Conservation (phyloP, 2,113 vertebrate genomes). For the Albula glossodonta region DNA sequence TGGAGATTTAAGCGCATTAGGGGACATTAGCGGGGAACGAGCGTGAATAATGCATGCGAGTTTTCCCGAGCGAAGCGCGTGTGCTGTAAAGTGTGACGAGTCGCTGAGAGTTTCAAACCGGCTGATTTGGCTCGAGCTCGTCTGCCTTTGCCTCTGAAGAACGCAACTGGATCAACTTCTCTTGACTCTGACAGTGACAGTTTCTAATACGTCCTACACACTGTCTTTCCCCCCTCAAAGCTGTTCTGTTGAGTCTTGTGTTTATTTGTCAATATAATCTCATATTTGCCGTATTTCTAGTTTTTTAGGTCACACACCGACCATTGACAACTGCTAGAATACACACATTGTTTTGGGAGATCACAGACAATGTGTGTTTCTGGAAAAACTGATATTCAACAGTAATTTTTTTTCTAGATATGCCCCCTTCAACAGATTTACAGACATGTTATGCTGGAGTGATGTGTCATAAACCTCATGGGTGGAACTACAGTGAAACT, state of each 20-base stretch:
- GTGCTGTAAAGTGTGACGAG: not conserved
- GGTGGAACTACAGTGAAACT: no score
- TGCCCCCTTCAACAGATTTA: no score
- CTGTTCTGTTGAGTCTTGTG: not conserved
- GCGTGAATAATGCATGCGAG: not conserved
- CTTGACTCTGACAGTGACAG: not conserved
- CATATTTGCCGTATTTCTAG: not conserved
- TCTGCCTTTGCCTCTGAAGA: not conserved
- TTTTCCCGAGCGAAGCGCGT: not conserved
- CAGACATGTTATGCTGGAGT: no score
- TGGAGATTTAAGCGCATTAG: not conserved
- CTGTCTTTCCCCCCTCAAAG: not conserved
- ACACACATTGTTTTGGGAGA: no score
- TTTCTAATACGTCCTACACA: not conserved
- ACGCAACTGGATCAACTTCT: not conserved
- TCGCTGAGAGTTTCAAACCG: no score
- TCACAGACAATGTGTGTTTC: no score
- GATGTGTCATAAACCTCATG: no score
- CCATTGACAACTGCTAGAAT: no score
- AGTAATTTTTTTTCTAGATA: no score
- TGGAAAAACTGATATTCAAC: no score
- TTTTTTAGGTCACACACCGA: no score
- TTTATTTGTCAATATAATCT: not conserved
- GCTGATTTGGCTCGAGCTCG: not conserved
- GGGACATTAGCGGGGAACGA: not conserved